Base-by-base conservation (phyloP, 2,888 invertebrate species). In the Drosophila recens region DNA sequence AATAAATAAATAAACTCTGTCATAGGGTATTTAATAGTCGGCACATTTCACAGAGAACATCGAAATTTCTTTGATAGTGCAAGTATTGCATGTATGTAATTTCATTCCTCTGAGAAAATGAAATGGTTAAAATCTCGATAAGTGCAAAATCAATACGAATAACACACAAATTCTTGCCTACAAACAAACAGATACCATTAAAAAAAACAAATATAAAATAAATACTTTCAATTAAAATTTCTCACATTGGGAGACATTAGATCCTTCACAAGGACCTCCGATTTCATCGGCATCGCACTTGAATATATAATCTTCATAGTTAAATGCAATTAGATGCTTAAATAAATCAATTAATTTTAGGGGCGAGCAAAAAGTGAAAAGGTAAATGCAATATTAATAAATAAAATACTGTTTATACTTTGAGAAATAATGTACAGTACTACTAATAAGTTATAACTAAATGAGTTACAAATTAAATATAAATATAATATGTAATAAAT, bases 271-370 rank as follows among this genome's bases (percentile, higher is more conserved):
- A 9, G 10, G 15, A 30, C 13, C 45, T 53, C 9, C 13, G 34
- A 53, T 45, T 66, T 34, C 46, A 63, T 40, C 49, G 62, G 34
- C 11, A 23, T 10, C 34, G 15, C 38, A 68, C 23, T 23, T 63
- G 51, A 65, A 66, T 68, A 62, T 56, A 63, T 63, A 57, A 75
- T 68, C 66, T 61, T 59, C 38, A 51, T 57, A 42, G 34, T 51
- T 66, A 49, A 57, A 67, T 49, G 66, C 75, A 83, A 83, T 82
- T 78, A 80, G 79, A 52, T 59, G 54, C 49, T 46, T 63, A 63
- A 80, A 68, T 66, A 72, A 83, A 73, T 68, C 72, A 78, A 75
- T 72, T 59, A 57, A 9, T 36, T 53, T 49, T 3, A 15, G 15
- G 5, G 15, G 36, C 20, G 3, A 20, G 15, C 11, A 17, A 30